These are phyloP conservation scores for Drosophila mojavensis DNA, from an alignment of 1,140 invertebrate genomes.

Conservation along the genomic window DNA sequence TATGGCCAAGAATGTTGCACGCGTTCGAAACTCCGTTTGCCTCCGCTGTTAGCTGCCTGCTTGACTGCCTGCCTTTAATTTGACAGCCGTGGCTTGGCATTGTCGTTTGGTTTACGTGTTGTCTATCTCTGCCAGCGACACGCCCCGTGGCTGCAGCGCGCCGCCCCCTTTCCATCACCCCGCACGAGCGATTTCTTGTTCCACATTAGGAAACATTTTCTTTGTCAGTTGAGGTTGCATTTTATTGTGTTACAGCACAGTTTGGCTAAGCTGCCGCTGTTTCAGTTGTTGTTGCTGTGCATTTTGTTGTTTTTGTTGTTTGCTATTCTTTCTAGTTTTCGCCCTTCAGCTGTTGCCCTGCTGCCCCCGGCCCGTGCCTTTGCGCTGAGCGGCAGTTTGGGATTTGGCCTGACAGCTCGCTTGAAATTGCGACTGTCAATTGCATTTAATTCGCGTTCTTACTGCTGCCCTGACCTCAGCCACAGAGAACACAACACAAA, in stretches of 20 bases:
- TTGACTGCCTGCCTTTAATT: slow-evolving; percentile 68
- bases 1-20: slow-evolving; percentile 53
- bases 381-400: slow-evolving; percentile 57
- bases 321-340: slow-evolving; percentile 33
- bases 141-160: slow-evolving; percentile 40
- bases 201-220: slow-evolving; percentile 75
- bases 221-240: slow-evolving; percentile 81
- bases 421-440: slow-evolving; percentile 82
- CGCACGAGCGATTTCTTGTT: slow-evolving; percentile 53
- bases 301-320: slow-evolving; percentile 17
- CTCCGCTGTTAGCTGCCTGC: slow-evolving; percentile 22
- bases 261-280: slow-evolving; percentile 48
- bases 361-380: slow-evolving; percentile 13
- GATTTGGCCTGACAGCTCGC: slow-evolving; percentile 76
- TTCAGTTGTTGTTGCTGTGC: neutral
- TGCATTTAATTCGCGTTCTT: slow-evolving; percentile 76
- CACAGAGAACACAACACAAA: slow-evolving; percentile 12
- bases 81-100: slow-evolving; percentile 76
- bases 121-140: slow-evolving; percentile 67
- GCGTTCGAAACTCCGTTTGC: neutral
- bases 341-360: slow-evolving; percentile 34
- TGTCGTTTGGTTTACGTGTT: slow-evolving; percentile 79
- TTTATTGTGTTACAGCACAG: slow-evolving; percentile 78
- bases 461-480: slow-evolving; percentile 68
- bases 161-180: slow-evolving; percentile 9